Evolutionary conservation across 2,797 vertebrate genomes (phyloP), one percentile per base, ranked within the genome.

Genomic region (Gymnodraco acuticeps): DNA sequence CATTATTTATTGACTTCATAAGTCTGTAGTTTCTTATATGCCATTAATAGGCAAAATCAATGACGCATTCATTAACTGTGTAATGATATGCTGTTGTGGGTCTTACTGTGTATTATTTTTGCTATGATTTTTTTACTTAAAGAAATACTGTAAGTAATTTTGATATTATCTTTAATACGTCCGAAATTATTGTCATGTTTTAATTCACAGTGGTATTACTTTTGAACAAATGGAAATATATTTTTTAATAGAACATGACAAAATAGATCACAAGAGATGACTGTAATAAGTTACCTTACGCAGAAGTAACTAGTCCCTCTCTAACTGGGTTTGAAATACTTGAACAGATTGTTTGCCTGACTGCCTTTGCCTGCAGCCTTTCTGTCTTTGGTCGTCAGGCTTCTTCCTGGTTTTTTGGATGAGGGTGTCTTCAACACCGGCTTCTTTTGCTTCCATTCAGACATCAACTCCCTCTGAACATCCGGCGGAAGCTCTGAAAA

Each of bases 401-500:
- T 70, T 78, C 66, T 94, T 75, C 62, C 82, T 11, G 27, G 53
- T 59, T 73, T 77, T 81, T 88, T 95, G 63, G 82, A 92, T 1
- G 63, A 68, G 0, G 76, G 70, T 27, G 83, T 74, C 78, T 94
- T 95, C 33, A 92, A 77, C 10, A 73, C 19, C 0, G 66, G 79
- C 54, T 85, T 92, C 83, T 77, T 87, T 10, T 91, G 94, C 75
- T 91, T 96, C 97, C 97, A 98, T 43, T 96, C 96, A 0, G 88
- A 87, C 71, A 96, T 71, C 13, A 99, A 77, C 83, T 98, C 97
- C 46, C 58, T 90, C 65, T 96, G 97, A 59, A 98, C 64, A 8
- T 95, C 96, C 1, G 65, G 55, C 0, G 95, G 95, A 43, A 96
- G 94, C 84, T 95, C 90, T 6, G 91, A 96, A 92, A 98, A 98